A percentile compares a stretch with the other conserved stretches of the same genome.
Conservation (phyloP, 2,797 vertebrate genomes). For the Sciaenops ocellatus region DNA sequence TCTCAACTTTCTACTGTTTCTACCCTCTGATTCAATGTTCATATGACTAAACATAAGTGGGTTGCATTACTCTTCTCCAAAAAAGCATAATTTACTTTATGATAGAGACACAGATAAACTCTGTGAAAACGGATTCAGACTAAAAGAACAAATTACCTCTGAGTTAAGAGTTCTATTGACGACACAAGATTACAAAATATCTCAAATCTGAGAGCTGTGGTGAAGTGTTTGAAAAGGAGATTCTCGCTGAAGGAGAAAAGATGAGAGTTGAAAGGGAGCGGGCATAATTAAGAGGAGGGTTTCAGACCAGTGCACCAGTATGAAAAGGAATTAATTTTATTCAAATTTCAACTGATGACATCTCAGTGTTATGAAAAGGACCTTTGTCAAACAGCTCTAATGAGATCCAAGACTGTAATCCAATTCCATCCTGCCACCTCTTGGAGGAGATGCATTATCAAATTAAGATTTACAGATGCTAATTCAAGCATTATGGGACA, state of each 20-base stretch:
- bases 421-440: constrained; percentile 79
- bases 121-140: constrained; percentile 3
- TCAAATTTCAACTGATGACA: constrained; percentile 82
- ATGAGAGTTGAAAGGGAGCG: constrained; percentile 55
- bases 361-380: constrained; percentile 81
- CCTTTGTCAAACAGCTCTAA: constrained; percentile 84
- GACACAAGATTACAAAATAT: constrained; percentile 42
- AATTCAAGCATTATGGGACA: constrained; percentile 84
- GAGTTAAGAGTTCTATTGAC: constrained; percentile 41
- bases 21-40: constrained; percentile 28
- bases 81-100: constrained; percentile 28
- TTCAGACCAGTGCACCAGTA: constrained; percentile 74
- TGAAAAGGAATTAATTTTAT: constrained; percentile 82
- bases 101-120: constrained; percentile 6
- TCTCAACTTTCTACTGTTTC: neutral
- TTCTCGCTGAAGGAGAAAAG: constrained; percentile 67
- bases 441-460: constrained; percentile 83
- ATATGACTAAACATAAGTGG: constrained; percentile 17
- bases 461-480: constrained; percentile 87
- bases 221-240: constrained; percentile 61
- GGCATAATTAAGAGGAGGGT: constrained; percentile 72
- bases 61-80: neutral
- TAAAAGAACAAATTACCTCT: constrained; percentile 45
- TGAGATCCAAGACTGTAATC: constrained; percentile 83
- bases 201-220: constrained; percentile 41